These are phyloP conservation scores for Pituophis catenifer DNA, from an alignment of 2,113 vertebrate species.

Conservation along the genomic window DNA sequence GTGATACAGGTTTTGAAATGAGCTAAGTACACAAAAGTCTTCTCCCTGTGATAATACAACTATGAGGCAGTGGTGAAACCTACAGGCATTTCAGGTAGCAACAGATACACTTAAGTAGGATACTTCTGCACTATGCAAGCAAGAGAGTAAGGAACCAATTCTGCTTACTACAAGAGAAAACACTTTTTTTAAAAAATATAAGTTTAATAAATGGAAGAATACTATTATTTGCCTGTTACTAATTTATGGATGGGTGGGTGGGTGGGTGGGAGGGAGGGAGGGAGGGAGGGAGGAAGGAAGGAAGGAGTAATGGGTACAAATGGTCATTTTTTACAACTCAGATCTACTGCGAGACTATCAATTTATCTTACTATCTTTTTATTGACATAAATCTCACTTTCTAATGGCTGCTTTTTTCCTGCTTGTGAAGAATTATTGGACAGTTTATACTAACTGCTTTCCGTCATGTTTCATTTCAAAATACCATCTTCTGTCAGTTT, in stretches of 20 bases:
- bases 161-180: neutral
- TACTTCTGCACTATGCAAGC: neutral
- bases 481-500: conserved; percentile 60
- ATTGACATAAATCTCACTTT: conserved; percentile 53
- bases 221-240: neutral
- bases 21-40: neutral
- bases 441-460: conserved; percentile 65
- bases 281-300: neutral
- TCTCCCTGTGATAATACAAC: neutral
- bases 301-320: conserved; percentile 8
- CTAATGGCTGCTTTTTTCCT: conserved; percentile 44
- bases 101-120: neutral
- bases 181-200: neutral
- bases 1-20: neutral
- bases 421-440: conserved; percentile 61
- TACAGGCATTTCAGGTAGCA: neutral
- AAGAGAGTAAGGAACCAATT: neutral
- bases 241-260: neutral
- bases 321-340: conserved; percentile 47
- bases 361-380: conserved; percentile 56
- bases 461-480: conserved; percentile 64
- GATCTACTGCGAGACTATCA: conserved; percentile 29
- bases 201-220: neutral
- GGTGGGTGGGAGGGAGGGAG: too few relatives aligned
- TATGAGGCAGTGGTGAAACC: neutral